Conservation (phyloP, 92 coral and sea anemone species). For the Muricea muricata region DNA sequence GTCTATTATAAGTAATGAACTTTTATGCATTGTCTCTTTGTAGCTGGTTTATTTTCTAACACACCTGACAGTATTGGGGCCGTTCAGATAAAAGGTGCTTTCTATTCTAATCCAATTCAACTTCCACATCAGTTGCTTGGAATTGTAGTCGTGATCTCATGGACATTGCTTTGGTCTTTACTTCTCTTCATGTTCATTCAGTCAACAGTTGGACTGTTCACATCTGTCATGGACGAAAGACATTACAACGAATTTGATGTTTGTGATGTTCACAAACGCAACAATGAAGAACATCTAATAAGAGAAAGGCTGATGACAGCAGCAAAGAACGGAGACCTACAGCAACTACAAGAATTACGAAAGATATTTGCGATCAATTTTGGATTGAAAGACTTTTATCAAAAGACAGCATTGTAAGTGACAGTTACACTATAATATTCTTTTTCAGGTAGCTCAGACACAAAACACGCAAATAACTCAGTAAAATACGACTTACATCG, state of each 20-base stretch:
- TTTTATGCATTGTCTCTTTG: not conserved
- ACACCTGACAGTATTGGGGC: slow-evolving; percentile 24
- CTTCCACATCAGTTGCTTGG: slow-evolving; percentile 88
- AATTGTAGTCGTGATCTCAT: slow-evolving; percentile 64
- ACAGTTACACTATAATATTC: not conserved
- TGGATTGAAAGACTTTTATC: slow-evolving; percentile 77
- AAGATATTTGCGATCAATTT: slow-evolving; percentile 55
- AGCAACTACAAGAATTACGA: slow-evolving; percentile 65
- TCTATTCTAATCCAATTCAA: slow-evolving; percentile 81
- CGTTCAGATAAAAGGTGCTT: slow-evolving; percentile 67
- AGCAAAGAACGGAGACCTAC: slow-evolving; percentile 68
- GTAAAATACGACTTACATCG: too few relatives aligned
- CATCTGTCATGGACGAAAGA: not conserved
- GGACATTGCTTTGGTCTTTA: slow-evolving; percentile 85
- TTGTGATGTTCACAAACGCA: not conserved
- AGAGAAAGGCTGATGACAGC: slow-evolving; percentile 69
- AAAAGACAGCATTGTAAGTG: slow-evolving; percentile 90
- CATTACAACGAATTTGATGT: slow-evolving; percentile 23
- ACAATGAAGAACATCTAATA: slow-evolving; percentile 40
- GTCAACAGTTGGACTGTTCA: slow-evolving; percentile 71
- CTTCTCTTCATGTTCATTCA: slow-evolving; percentile 88
- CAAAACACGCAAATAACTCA: not conserved
- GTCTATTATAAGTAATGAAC: too few relatives aligned
- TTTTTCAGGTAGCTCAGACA: not conserved
- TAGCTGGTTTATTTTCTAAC: slow-evolving; percentile 86